Evolutionary conservation across 1,140 invertebrate genomes (phyloP), one percentile per base, ranked within the genome.

Genomic region (Akabosia matsudoensis): DNA sequence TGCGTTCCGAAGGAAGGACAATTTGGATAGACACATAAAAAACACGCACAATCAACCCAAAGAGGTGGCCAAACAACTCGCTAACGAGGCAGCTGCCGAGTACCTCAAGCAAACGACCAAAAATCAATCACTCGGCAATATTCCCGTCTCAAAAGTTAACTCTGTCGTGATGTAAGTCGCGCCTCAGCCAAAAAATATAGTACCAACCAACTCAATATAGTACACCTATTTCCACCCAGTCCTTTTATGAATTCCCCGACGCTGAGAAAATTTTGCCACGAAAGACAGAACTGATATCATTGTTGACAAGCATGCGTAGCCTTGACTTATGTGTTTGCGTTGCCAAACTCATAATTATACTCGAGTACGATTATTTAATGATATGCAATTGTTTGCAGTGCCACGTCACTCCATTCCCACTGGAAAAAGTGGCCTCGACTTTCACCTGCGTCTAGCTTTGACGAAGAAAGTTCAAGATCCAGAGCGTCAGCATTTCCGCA

Each of bases 1-100:
- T 0, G 85, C 84, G 0, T 90, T 90, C 77, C 83, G 87, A 61
- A 84, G 90, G 14, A 90, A 89, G 80, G 90, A 91, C 79, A 91
- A 90, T 77, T 84, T 90, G 73, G 85, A 88, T 30, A 84, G 90
- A 0, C 90, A 91, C 83, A 85, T 90, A 30, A 87, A 88, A 52
- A 89, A 90, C 78, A 88, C 89, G 33, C 90, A 91, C 82, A 88
- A 88, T 1, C 87, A 86, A 22, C 78, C 74, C 75, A 80, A 75
- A 34, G 79, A 74, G 75, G 54, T 74, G 61, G 67, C 76, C 30
- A 77, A 54, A 22, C 61, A 80, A 72, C 51, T 80, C 1, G 78
- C 78, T 2, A 78, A 80, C 33, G 74, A 81, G 56, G 70, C 70
- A 0, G 67, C 74, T 4, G 77, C 77, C n/a, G 67, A 78, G 37